A percentile compares a stretch with the other conserved stretches of the same genome.
Conservation (phyloP, 2,113 vertebrate species). For the Strigops habroptila region DNA sequence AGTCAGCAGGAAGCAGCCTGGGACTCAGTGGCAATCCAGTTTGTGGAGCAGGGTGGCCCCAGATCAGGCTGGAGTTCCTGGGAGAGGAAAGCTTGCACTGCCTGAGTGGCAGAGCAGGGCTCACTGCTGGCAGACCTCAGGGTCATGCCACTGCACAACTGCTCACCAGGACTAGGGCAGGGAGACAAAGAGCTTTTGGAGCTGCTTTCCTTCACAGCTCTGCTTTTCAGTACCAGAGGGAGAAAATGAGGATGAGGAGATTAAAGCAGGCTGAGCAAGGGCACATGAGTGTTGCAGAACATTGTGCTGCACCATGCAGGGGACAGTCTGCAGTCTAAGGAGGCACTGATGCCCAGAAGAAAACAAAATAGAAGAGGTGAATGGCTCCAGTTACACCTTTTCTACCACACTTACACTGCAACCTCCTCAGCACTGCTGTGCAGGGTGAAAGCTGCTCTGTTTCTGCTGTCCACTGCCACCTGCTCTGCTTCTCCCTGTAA, state of each 20-base stretch:
- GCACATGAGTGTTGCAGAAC: accelerated
- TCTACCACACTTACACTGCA: no score
- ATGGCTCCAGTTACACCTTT: not conserved
- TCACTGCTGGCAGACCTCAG: not conserved
- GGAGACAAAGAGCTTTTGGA: not conserved
- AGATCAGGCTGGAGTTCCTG: not conserved
- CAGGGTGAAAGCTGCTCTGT: not conserved
- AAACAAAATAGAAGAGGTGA: not conserved
- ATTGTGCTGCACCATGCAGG: not conserved
- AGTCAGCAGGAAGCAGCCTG: not conserved
- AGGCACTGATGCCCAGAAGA: not conserved
- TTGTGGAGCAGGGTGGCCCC: not conserved
- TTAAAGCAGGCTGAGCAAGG: not conserved
- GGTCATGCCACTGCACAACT: not conserved
- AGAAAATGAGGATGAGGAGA: not conserved
- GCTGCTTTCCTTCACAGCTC: not conserved
- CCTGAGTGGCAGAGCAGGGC: not conserved
- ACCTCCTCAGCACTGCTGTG: not conserved
- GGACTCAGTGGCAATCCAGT: not conserved
- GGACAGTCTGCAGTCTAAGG: not conserved
- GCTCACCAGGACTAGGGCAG: not conserved
- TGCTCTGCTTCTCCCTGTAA: not conserved
- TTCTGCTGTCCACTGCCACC: not conserved
- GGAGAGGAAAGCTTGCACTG: not conserved
- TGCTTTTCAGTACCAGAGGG: not conserved